Evolutionary conservation across 2,888 invertebrate species (phyloP).

Genomic region (Notocelia uddmanniana): DNA sequence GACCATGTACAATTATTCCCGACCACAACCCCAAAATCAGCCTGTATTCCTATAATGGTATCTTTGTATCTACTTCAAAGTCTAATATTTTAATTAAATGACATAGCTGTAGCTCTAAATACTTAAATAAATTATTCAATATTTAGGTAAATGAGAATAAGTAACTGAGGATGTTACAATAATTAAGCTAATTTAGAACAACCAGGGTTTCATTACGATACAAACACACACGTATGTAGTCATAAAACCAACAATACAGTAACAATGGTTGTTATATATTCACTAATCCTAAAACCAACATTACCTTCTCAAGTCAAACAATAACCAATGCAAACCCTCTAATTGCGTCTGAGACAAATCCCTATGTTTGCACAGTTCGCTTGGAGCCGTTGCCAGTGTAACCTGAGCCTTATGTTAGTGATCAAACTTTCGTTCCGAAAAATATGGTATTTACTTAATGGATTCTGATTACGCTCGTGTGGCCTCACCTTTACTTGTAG

Average conservation of each 20-base stretch:
- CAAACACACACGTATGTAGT: not conserved
- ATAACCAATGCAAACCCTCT: slow-evolving; percentile 31
- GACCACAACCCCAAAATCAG: too few species aligned
- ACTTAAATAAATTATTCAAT: too few species aligned
- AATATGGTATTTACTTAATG: too few species aligned
- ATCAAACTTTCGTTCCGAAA: not conserved
- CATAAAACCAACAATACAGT: not conserved
- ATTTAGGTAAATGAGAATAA: too few species aligned
- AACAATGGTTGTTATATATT: slow-evolving; percentile 19
- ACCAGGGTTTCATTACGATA: not conserved
- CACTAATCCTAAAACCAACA: slow-evolving; percentile 30
- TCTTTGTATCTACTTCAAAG: too few species aligned
- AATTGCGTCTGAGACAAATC: slow-evolving; percentile 33
- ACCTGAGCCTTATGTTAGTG: not conserved
- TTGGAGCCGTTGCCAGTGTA: slow-evolving; percentile 4
- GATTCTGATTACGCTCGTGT: too few species aligned
- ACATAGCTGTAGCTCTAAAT: too few species aligned
- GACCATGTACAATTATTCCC: too few species aligned
- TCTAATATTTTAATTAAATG: too few species aligned
- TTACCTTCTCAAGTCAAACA: slow-evolving; percentile 41
- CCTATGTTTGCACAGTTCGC: slow-evolving; percentile 25
- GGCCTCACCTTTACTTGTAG: too few species aligned
- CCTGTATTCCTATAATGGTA: too few species aligned
- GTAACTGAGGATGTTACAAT: too few species aligned
- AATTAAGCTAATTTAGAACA: not conserved